phyloP scores from a whole-genome alignment of 2,113 vertebrate species.

The Pterocles orientalis region DNA sequence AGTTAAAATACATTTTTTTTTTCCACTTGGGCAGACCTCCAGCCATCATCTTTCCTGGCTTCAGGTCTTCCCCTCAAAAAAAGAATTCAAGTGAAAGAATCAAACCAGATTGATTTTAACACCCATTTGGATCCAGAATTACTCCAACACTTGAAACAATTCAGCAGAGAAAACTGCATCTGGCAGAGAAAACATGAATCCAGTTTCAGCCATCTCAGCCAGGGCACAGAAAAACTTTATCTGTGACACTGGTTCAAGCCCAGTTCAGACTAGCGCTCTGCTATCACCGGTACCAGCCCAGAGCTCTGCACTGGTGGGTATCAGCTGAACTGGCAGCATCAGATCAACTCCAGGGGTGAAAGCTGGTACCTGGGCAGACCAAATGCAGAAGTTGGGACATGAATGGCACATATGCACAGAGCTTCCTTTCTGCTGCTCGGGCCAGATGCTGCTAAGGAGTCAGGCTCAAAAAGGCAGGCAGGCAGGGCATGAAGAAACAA shows the following conservation, averaged over 20 bases:
- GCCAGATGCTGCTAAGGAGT: background rate
- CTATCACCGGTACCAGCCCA: background rate
- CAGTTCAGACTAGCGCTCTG: background rate
- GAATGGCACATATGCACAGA: accelerated
- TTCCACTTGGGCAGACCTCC: background rate
- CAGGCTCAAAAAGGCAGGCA: background rate
- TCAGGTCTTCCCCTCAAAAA: background rate
- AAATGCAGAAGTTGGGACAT: accelerated
- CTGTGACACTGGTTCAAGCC: background rate
- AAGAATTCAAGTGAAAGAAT: background rate
- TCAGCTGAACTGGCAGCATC: background rate
- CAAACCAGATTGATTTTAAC: background rate
- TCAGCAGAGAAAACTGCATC: background rate
- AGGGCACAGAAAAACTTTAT: background rate
- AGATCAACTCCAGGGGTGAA: background rate
- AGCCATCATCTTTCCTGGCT: background rate
- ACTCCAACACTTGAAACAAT: background rate
- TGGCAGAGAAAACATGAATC: background rate
- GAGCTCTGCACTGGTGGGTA: background rate
- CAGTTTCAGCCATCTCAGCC: background rate
- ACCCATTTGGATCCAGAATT: background rate
- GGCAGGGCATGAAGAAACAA: background rate
- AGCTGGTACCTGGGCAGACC: too few species aligned
- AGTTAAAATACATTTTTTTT: background rate
- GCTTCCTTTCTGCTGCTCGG: background rate